Percentiles rank a stretch among this genome's conserved stretches.
phyloP scores from a whole-genome alignment of 2,797 vertebrate genomes.

The Xerus rutilus region DNA sequence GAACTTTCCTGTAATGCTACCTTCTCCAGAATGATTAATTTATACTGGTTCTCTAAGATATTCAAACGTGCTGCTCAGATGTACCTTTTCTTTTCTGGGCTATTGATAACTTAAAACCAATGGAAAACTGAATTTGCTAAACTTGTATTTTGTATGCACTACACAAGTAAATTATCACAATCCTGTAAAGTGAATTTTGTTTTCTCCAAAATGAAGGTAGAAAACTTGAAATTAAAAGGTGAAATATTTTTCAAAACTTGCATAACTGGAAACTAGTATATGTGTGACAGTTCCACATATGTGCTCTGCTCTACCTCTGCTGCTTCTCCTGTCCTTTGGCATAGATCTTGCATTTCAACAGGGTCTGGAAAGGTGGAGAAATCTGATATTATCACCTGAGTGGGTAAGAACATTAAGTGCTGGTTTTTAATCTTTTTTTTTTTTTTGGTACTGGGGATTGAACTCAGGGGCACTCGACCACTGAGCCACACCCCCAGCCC shows the following conservation, averaged over 20 bases:
- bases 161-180: slow-evolving; percentile 13
- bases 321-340: neutral
- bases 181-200: neutral
- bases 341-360: neutral
- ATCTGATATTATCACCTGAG: neutral
- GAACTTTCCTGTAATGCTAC: neutral
- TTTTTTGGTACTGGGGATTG: too few species aligned
- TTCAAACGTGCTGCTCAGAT: neutral
- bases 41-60: neutral
- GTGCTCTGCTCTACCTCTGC: neutral
- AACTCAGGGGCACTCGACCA: too few species aligned
- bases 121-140: neutral
- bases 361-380: neutral
- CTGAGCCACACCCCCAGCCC: too few species aligned
- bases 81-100: neutral
- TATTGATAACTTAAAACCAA: slow-evolving; percentile 16
- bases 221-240: slow-evolving; percentile 10
- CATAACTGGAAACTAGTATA: neutral
- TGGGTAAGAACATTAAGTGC: neutral
- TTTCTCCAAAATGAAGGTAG: neutral
- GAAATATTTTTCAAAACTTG: neutral
- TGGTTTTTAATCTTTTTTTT: neutral
- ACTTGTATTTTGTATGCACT: neutral
- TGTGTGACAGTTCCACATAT: neutral
- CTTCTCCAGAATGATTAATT: neutral